A percentile compares a stretch with the other conserved stretches of the same genome.
Evolutionary conservation across 2,888 invertebrate genomes (phyloP).

Genomic region (Oscheius onirici): DNA sequence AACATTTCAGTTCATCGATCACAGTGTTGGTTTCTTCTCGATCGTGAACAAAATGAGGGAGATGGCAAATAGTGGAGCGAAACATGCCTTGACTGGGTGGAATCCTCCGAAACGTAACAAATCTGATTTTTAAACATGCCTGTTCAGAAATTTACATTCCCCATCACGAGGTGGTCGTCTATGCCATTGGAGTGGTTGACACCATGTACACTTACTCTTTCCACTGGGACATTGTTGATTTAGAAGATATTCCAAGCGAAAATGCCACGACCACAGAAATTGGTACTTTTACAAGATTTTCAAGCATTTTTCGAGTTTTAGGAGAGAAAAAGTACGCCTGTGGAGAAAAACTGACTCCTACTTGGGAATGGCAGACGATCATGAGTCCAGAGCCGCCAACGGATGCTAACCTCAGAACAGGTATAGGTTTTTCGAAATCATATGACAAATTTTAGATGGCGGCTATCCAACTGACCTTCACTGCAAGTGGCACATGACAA

Average conservation of each 20-base stretch:
- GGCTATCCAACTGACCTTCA: slow-evolving; percentile 51
- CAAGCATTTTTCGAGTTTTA: not conserved
- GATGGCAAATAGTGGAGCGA: not conserved
- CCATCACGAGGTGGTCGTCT: not conserved
- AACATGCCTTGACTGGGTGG: slow-evolving; percentile 7
- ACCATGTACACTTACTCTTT: slow-evolving; percentile 34
- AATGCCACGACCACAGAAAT: slow-evolving; percentile 13
- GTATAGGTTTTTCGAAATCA: not conserved
- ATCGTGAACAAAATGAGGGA: slow-evolving; percentile 19
- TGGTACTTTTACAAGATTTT: not conserved
- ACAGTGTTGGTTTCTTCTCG: not conserved
- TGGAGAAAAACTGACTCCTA: slow-evolving; percentile 53
- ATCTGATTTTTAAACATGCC: not conserved
- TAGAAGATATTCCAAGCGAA: slow-evolving; percentile 12
- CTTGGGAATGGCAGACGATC: slow-evolving; percentile 55
- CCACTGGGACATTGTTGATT: slow-evolving; percentile 36
- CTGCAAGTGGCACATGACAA: slow-evolving; percentile 61
- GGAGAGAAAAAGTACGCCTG: slow-evolving; percentile 45
- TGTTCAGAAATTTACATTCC: slow-evolving; percentile 3
- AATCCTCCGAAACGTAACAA: slow-evolving; percentile 15
- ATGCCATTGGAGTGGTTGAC: slow-evolving; percentile 27
- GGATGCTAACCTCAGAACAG: not conserved
- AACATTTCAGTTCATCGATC: slow-evolving; percentile 11
- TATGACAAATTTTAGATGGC: not conserved
- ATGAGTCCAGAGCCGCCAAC: slow-evolving; percentile 28